These are phyloP conservation scores for Xanthorhoe designata DNA, from an alignment of 2,888 invertebrate species.

Conservation along the genomic window DNA sequence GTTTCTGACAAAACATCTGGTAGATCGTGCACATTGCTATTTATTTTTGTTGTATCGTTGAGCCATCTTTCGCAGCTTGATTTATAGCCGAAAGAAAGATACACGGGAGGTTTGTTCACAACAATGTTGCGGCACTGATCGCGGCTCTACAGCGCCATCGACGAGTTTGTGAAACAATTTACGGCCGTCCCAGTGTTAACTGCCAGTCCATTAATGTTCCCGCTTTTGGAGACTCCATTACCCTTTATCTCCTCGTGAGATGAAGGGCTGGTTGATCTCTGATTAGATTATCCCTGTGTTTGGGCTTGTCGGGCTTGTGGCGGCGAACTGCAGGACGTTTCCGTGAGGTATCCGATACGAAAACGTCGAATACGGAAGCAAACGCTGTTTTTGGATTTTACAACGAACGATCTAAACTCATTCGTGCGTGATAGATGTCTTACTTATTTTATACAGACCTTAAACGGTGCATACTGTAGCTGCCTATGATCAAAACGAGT, in stretches of 20 bases:
- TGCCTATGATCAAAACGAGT: background rate
- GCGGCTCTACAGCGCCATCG: background rate
- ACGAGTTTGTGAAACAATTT: constrained; percentile 21
- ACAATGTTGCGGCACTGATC: constrained; percentile 4
- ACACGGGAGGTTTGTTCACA: background rate
- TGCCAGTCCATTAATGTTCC: constrained; percentile 26
- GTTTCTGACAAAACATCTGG: background rate
- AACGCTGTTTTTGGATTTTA: background rate
- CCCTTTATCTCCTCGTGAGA: constrained; percentile 22
- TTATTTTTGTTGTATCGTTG: background rate
- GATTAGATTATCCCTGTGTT: constrained; percentile 16
- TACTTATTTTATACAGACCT: background rate
- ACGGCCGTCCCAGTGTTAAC: constrained; percentile 24
- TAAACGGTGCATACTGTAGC: background rate
- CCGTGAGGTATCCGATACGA: background rate
- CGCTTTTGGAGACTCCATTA: constrained; percentile 28
- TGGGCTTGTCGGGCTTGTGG: background rate
- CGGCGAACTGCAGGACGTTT: background rate
- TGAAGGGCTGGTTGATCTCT: constrained; percentile 18
- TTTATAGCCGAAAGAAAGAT: background rate
- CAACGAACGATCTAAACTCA: background rate
- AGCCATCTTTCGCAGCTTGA: background rate
- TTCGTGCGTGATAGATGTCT: background rate
- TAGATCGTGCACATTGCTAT: background rate
- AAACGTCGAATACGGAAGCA: too few relatives aligned